Conservation (phyloP, 2,113 vertebrate genomes). For the Meleagris gallopavo region DNA sequence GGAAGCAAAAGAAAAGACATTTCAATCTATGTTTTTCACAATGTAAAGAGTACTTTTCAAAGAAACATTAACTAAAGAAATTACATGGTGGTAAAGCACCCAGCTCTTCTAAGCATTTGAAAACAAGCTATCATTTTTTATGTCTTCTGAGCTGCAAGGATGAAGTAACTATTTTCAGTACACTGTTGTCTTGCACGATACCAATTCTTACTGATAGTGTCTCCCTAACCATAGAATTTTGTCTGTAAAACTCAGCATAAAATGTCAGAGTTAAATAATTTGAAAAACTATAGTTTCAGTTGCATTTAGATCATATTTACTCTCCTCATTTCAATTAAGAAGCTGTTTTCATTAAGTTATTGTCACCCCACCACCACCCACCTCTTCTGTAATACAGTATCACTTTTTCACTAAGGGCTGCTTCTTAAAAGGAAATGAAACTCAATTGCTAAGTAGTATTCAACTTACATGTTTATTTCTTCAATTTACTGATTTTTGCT, state of each 20-base stretch:
- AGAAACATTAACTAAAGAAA: neutral
- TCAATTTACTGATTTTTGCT: neutral
- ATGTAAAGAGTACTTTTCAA: neutral
- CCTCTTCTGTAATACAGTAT: neutral
- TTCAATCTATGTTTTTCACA: neutral
- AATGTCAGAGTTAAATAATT: neutral
- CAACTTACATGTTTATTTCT: neutral
- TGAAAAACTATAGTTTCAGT: neutral
- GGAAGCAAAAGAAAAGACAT: slow-evolving; percentile 49
- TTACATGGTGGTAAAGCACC: neutral
- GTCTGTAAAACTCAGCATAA: neutral
- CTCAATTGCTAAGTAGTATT: neutral
- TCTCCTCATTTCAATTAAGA: neutral
- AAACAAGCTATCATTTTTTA: neutral
- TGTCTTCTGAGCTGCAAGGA: neutral
- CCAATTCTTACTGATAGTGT: neutral
- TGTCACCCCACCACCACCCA: neutral
- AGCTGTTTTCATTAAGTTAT: neutral
- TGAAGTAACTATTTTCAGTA: neutral
- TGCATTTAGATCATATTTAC: neutral
- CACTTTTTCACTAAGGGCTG: neutral
- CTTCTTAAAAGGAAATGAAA: neutral
- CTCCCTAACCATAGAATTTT: neutral
- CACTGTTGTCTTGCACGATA: neutral
- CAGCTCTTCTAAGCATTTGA: neutral